Percentiles rank a stretch among this genome's conserved stretches.
Conservation (phyloP, 2,113 vertebrate genomes). For the Bubo blakistoni region DNA sequence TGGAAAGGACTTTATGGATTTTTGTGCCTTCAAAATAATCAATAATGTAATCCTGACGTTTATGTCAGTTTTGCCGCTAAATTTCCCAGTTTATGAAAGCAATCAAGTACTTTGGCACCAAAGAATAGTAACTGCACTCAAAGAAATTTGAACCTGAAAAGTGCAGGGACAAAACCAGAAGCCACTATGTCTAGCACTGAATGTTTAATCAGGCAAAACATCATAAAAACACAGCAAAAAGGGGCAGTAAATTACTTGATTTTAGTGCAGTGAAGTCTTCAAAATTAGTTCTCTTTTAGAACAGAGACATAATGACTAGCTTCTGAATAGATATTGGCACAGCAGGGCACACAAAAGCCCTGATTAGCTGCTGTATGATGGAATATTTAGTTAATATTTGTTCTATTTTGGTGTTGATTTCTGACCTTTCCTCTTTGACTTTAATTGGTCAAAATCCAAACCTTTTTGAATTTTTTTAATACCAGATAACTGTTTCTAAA, state of each 20-base stretch:
- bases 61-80: neutral
- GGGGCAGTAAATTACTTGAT: constrained; percentile 36
- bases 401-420: constrained; percentile 27
- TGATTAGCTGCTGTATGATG: constrained; percentile 32
- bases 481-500: neutral
- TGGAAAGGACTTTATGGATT: neutral
- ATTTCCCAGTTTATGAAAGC: constrained; percentile 13
- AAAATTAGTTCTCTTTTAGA: constrained; percentile 50
- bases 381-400: constrained; percentile 37
- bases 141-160: neutral
- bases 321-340: constrained; percentile 60
- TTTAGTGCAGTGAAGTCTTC: constrained; percentile 45
- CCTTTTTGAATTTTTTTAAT: neutral
- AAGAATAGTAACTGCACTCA: neutral
- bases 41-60: neutral
- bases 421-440: constrained; percentile 37
- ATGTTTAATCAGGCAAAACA: constrained; percentile 14
- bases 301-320: constrained; percentile 48
- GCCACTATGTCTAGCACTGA: neutral
- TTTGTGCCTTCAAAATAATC: constrained; percentile 1
- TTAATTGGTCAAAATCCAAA: neutral
- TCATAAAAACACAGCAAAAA: constrained; percentile 16
- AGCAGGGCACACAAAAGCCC: constrained; percentile 53
- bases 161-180: constrained; percentile 7
- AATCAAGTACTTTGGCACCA: constrained; percentile 4